A percentile compares a stretch with the other conserved stretches of the same genome.
These are phyloP conservation scores for Galbula dea DNA, from an alignment of 2,113 vertebrate genomes.

Conservation along the genomic window DNA sequence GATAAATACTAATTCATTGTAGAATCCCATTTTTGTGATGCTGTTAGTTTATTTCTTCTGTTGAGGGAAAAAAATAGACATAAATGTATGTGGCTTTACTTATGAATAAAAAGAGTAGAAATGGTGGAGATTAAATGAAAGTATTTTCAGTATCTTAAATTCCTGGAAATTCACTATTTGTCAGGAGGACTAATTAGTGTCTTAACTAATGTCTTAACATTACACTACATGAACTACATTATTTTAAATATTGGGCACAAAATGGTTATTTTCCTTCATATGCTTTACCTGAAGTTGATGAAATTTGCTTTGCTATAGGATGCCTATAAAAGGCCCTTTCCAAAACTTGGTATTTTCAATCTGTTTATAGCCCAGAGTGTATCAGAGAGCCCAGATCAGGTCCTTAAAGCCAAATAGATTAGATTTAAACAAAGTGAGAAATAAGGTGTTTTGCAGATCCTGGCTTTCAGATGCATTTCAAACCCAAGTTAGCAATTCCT, in stretches of 20 bases:
- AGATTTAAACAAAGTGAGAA: background rate
- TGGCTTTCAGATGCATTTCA: background rate
- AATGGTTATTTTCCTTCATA: background rate
- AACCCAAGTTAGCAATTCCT: background rate
- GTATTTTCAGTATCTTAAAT: background rate
- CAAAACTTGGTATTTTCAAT: background rate
- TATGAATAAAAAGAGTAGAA: background rate
- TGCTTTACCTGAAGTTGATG: background rate
- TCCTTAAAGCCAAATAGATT: background rate
- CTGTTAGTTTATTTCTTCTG: slow-evolving; percentile 40
- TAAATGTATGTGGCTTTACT: background rate
- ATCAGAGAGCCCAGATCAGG: background rate
- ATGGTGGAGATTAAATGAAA: background rate
- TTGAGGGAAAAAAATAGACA: background rate
- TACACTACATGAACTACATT: background rate
- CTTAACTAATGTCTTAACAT: background rate
- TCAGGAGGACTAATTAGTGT: background rate
- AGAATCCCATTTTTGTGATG: slow-evolving; percentile 22
- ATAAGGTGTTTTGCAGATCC: background rate
- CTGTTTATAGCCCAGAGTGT: background rate
- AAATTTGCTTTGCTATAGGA: background rate
- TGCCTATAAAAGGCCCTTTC: background rate
- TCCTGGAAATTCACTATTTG: background rate
- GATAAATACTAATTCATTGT: slow-evolving; percentile 53
- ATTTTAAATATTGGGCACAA: background rate